A percentile compares a stretch with the other conserved stretches of the same genome.
Conservation (phyloP, 2,888 invertebrate species). For the Papilio elwesi region DNA sequence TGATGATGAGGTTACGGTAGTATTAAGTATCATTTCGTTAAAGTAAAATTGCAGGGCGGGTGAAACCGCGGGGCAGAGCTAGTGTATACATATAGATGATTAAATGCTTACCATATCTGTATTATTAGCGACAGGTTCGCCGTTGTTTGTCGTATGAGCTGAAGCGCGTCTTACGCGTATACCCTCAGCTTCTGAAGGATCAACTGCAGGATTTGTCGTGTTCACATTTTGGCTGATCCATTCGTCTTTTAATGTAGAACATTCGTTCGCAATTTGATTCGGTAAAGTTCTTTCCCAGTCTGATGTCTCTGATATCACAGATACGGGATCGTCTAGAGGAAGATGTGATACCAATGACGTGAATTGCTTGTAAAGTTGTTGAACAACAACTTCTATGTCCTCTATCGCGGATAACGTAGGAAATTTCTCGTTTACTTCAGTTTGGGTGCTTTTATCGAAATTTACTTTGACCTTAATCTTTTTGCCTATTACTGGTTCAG, state of each 20-base stretch:
- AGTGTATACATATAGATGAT: too few species aligned
- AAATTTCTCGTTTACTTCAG: conserved; percentile 48
- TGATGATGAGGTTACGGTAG: too few species aligned
- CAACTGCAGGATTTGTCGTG: conserved; percentile 7
- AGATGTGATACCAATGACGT: conserved; percentile 49
- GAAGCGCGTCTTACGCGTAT: conserved; percentile 62
- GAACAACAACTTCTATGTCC: conserved; percentile 54
- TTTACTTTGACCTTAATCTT: conserved; percentile 45
- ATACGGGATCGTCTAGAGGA: conserved; percentile 41
- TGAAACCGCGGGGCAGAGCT: too few species aligned
- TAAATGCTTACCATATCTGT: conserved; percentile 55
- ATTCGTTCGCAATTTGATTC: conserved; percentile 20
- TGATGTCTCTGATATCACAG: conserved; percentile 40
- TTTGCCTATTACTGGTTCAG: conserved; percentile 43
- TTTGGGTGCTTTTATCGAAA: conserved; percentile 63
- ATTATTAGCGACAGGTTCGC: conserved; percentile 46
- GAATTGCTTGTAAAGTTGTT: conserved; percentile 55
- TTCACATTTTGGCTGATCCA: conserved; percentile 39
- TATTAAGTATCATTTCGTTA: too few species aligned
- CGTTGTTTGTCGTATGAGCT: conserved; percentile 63
- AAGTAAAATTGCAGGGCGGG: too few species aligned
- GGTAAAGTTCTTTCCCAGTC: conserved; percentile 23
- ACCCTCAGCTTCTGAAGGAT: conserved; percentile 46
- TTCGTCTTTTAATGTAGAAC: conserved; percentile 34
- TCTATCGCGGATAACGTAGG: conserved; percentile 52